These are phyloP conservation scores for Stenoptilia bipunctidactyla DNA, from an alignment of 2,888 invertebrate species.

Conservation along the genomic window DNA sequence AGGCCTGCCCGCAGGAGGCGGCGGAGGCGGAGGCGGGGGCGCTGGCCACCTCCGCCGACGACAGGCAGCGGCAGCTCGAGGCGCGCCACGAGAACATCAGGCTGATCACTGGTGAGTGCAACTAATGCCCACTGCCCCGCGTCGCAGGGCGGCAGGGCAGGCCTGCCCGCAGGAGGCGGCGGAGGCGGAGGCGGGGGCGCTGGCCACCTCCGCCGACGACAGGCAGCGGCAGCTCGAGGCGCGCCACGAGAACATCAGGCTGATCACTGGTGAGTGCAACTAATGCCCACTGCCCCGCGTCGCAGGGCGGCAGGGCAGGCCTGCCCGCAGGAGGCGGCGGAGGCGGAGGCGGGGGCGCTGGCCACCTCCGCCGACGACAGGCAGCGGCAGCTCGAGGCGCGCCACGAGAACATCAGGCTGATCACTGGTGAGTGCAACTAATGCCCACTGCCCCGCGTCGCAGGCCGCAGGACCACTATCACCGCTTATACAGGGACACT, in stretches of 20 bases:
- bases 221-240: conserved; percentile 81
- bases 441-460: no score
- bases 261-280: conserved; percentile 85
- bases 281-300: no score
- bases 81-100: conserved; percentile 84
- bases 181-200: conserved; percentile 74
- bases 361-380: conserved; percentile 80
- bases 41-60: conserved; percentile 78
- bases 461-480: conserved; percentile 85
- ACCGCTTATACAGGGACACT: no score
- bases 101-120: conserved; percentile 84
- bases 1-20: conserved; percentile 85
- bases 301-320: conserved; percentile 83
- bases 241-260: conserved; percentile 82
- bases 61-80: conserved; percentile 81
- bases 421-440: conserved; percentile 85
- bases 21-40: conserved; percentile 76
- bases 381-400: conserved; percentile 80
- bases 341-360: conserved; percentile 75
- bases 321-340: conserved; percentile 85
- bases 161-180: conserved; percentile 85
- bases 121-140: no score
- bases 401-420: conserved; percentile 83
- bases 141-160: conserved; percentile 85
- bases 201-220: conserved; percentile 80